Evolutionary conservation across 1,140 invertebrate species (phyloP).

Genomic region (Nasonia longicornis): DNA sequence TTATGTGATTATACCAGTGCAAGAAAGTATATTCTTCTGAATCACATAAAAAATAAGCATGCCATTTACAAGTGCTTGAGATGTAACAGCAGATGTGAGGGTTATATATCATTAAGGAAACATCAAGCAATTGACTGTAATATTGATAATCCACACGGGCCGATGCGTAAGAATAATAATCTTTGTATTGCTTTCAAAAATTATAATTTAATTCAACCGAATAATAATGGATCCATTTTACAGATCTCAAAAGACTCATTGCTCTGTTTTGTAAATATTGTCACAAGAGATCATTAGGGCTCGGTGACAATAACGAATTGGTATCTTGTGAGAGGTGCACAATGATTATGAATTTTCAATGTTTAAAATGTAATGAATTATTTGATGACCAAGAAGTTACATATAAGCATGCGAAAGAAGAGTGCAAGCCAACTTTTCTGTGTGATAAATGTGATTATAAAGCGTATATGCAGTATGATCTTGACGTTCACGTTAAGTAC

Average conservation of each 20-base stretch:
- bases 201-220: neutral
- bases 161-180: neutral
- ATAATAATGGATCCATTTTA: neutral
- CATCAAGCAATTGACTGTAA: neutral
- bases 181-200: neutral
- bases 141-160: neutral
- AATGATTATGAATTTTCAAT: slow-evolving; percentile 14
- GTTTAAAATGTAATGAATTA: neutral
- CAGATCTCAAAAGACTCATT: slow-evolving; percentile 4
- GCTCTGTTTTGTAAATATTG: neutral
- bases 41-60: slow-evolving; percentile 12
- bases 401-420: slow-evolving; percentile 16
- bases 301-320: neutral
- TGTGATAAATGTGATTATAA: slow-evolving; percentile 10
- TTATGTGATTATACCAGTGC: neutral
- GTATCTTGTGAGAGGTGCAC: neutral
- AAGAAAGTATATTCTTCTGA: neutral
- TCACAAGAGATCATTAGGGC: neutral
- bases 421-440: neutral
- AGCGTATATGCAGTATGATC: neutral
- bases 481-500: neutral
- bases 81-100: neutral
- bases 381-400: neutral
- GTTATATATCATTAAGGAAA: neutral
- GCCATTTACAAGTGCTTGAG: slow-evolving; percentile 16